Base-by-base conservation (phyloP, 1,140 invertebrate genomes). In the Delia radicum region DNA sequence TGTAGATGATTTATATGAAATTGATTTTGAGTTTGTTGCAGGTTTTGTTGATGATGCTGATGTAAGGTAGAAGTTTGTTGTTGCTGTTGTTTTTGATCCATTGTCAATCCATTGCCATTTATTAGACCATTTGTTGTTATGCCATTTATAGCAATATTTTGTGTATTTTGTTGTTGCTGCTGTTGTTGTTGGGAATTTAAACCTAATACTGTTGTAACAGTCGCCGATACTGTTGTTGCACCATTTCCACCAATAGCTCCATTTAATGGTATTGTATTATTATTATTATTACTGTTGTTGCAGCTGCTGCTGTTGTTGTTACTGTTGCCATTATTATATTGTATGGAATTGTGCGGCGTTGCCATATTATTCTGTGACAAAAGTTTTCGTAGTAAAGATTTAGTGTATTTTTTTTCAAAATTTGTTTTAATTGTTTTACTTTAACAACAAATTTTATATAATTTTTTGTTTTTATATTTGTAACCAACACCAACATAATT, bases 351-450 rank as follows among this genome's bases (percentile, higher is more conserved):
- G 76, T 79, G 48, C 82, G 81, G 79, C 37, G 81, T 81, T 83
- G 81, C 83, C 82, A 84, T 82, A 84, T 84, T 84, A 83, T 82
- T 84, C 83, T 84, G 81, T 83, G 82, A 82, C 81, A 84, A 83
- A 84, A 82, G 81, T 82, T 55, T 55, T 3, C 48, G 48, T 8
- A 55, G 18, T 55, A 55, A 18, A 55, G 21, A 55, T 69, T 74
- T 65, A 8, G 73, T 42, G 69, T 77, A 21, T 55, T 63, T 42
- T 67, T 24, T 18, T 69, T 69, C 4, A 3, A n/a, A n/a, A 15
- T 46, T 26, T 65, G 10, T 37, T 74, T 76, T 62, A n/a, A 21
- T 33, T 33, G 26, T 63, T 63, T 62, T 75, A 21, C 37, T 69
- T 15, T 15, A 69, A 65, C 26, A 15, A 33, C 33, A 69, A 69